Conservation (phyloP, 2,113 vertebrate species). For the Tringa solitaria region DNA sequence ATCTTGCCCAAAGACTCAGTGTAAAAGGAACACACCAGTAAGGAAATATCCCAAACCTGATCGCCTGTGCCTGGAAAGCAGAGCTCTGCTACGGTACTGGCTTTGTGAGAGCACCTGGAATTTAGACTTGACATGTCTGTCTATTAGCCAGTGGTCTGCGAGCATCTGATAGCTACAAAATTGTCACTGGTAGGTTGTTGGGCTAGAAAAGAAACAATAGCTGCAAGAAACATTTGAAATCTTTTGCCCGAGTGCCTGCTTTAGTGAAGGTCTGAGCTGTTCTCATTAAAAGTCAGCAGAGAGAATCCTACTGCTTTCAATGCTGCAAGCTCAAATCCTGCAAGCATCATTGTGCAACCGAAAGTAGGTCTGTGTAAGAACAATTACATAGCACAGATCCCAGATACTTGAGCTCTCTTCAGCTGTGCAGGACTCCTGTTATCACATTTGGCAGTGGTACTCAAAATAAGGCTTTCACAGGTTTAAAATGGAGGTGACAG, state of each 20-base stretch:
- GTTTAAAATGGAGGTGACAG: constrained; percentile 55
- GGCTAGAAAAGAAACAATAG: not conserved
- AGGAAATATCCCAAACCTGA: not conserved
- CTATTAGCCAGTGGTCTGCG: not conserved
- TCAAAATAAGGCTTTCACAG: constrained; percentile 44
- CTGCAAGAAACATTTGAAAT: not conserved
- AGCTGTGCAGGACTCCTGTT: constrained; percentile 17
- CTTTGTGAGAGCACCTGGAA: not conserved
- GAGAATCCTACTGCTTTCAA: constrained; percentile 26
- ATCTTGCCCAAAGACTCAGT: not conserved
- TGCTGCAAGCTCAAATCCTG: constrained; percentile 19
- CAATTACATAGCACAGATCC: constrained; percentile 21
- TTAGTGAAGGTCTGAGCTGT: not conserved
- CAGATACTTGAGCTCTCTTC: constrained; percentile 40
- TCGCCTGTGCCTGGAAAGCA: not conserved
- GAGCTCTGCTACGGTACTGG: rapidly evolving
- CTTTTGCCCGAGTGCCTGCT: not conserved
- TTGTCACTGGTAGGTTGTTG: not conserved
- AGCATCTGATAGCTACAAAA: not conserved
- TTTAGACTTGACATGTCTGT: not conserved
- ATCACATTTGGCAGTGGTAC: constrained; percentile 39
- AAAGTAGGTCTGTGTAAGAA: constrained; percentile 47
- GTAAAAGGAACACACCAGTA: not conserved
- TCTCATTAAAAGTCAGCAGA: constrained; percentile 34
- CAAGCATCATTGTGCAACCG: constrained; percentile 27